phyloP scores from a whole-genome alignment of 2,888 invertebrate species.

The Synanthedon tipuliformis region DNA sequence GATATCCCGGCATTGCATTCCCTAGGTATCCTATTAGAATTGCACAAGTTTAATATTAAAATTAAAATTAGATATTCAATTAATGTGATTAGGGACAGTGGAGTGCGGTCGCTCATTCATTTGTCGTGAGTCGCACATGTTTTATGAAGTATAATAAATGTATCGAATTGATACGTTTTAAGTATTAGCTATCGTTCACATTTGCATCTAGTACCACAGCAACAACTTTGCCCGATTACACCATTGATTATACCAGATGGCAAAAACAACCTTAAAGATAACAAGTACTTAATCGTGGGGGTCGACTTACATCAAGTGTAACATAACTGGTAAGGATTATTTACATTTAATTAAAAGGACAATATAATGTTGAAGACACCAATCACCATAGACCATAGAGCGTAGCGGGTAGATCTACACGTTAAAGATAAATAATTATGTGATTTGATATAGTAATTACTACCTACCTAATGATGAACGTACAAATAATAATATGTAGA shows the following conservation, averaged over 20 bases:
- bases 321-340: not conserved
- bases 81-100: constrained; percentile 17
- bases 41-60: constrained; percentile 8
- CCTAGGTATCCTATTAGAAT: constrained; percentile 11
- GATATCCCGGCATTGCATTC: too few species aligned
- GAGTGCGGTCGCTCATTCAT: constrained; percentile 19
- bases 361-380: constrained; percentile 16
- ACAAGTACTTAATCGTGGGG: constrained; percentile 13
- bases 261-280: constrained; percentile 2
- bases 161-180: too few species aligned
- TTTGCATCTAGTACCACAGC: not conserved
- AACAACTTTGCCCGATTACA: too few species aligned
- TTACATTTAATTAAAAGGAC: not conserved
- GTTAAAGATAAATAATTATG: constrained; percentile 32
- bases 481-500: constrained; percentile 60
- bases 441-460: constrained; percentile 44
- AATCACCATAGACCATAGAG: constrained; percentile 31
- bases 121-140: constrained; percentile 6
- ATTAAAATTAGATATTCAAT: constrained; percentile 4
- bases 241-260: too few species aligned
- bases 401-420: constrained; percentile 35
- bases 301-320: not conserved
- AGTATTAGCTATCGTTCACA: not conserved
- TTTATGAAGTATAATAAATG: too few species aligned
- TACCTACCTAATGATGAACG: constrained; percentile 55